Evolutionary conservation across 2,888 invertebrate genomes (phyloP).

Genomic region (Orthonevra nobilis): DNA sequence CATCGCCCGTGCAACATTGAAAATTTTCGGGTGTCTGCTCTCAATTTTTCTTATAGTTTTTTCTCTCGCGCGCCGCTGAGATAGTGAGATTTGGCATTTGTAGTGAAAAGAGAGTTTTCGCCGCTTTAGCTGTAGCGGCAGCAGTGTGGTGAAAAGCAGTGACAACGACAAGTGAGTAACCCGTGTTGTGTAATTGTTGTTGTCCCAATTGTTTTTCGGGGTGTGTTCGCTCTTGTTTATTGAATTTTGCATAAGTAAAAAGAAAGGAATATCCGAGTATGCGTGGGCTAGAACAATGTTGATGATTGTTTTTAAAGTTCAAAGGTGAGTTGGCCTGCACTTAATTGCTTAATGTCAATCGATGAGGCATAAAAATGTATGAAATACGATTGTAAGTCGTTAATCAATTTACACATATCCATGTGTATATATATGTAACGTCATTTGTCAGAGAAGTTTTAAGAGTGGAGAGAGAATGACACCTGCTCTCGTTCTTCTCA

Average conservation of each 20-base stretch:
- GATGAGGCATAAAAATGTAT: too few species aligned
- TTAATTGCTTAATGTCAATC: background rate
- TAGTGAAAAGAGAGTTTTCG: slow-evolving; percentile 31
- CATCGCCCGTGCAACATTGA: slow-evolving; percentile 64
- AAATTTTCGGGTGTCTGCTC: slow-evolving; percentile 68
- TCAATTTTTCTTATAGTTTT: slow-evolving; percentile 32
- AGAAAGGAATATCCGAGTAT: slow-evolving; percentile 21
- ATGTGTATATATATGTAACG: background rate
- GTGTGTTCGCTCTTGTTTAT: slow-evolving; percentile 70
- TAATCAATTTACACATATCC: too few species aligned
- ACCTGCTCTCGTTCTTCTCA: too few species aligned
- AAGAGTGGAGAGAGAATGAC: background rate
- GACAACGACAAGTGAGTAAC: slow-evolving; percentile 37
- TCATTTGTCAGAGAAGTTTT: slow-evolving; percentile 20
- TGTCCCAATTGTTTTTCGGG: slow-evolving; percentile 53
- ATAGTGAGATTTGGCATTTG: too few species aligned
- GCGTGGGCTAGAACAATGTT: background rate
- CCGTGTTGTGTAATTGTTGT: slow-evolving; percentile 51
- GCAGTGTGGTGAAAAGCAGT: slow-evolving; percentile 32
- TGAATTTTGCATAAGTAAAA: slow-evolving; percentile 55
- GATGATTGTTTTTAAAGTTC: background rate
- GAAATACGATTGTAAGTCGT: too few species aligned
- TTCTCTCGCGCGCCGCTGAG: slow-evolving; percentile 36
- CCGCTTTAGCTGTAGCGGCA: background rate
- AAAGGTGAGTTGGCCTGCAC: slow-evolving; percentile 29